phyloP scores from a whole-genome alignment of 2,113 vertebrate genomes.

The Mixornis gularis region DNA sequence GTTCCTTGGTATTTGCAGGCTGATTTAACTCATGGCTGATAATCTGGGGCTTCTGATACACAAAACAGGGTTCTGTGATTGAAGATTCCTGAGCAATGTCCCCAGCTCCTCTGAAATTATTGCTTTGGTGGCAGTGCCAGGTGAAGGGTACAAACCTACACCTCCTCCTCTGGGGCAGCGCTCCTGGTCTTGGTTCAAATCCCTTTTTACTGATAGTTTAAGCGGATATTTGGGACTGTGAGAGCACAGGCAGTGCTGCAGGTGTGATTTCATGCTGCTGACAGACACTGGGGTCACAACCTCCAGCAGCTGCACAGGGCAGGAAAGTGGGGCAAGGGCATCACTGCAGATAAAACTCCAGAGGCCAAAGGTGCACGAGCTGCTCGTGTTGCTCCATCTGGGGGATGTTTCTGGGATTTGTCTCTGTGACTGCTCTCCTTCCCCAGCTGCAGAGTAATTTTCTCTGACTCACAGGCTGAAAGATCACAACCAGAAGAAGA shows the following conservation, averaged over 20 bases:
- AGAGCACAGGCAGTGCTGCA: not conserved
- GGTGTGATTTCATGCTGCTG: not conserved
- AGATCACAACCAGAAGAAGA: not conserved
- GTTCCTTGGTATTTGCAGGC: not conserved
- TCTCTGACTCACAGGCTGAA: not conserved
- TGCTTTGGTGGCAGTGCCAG: not conserved
- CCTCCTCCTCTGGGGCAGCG: fast-evolving
- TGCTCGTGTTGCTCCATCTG: not conserved
- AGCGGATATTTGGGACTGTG: not conserved
- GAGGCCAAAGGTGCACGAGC: not conserved
- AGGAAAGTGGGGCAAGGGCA: not conserved
- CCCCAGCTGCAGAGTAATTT: not conserved
- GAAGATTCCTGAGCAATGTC: not conserved
- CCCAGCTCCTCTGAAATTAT: not conserved
- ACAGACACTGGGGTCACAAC: not conserved
- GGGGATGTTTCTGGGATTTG: not conserved
- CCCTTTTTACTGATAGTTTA: not conserved
- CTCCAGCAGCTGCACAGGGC: not conserved
- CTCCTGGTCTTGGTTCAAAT: not conserved
- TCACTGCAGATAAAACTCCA: not conserved
- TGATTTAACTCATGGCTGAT: not conserved
- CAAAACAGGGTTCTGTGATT: not conserved
- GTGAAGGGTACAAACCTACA: fast-evolving
- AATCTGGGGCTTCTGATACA: not conserved
- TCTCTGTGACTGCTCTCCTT: not conserved